Conservation (phyloP, 2,888 invertebrate species). For the Cerastis leucographa region DNA sequence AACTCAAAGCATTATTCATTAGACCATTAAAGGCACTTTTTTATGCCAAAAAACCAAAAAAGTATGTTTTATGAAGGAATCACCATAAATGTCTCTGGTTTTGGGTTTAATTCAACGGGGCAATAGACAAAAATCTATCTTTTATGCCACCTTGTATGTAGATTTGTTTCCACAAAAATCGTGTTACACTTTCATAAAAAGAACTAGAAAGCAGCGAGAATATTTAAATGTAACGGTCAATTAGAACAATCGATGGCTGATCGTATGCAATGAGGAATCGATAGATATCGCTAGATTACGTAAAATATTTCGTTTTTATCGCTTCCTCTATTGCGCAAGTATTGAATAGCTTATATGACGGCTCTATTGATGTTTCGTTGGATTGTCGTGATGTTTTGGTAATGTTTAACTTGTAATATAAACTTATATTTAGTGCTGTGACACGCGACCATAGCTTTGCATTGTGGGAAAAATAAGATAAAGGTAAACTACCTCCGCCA, state of each 20-base stretch:
- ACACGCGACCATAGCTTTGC: not conserved
- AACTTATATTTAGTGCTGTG: not conserved
- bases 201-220: slow-evolving; percentile 59
- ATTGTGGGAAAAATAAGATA: too few relatives aligned
- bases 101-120: not conserved
- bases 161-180: slow-evolving; percentile 29
- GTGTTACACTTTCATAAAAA: slow-evolving; percentile 61
- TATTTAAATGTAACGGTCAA: slow-evolving; percentile 60
- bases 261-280: slow-evolving; percentile 66
- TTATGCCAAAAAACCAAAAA: too few relatives aligned
- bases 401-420: not conserved
- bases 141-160: not conserved
- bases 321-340: slow-evolving; percentile 55
- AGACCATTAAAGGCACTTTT: too few relatives aligned
- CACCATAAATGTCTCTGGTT: not conserved
- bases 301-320: slow-evolving; percentile 53
- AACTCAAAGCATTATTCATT: too few relatives aligned
- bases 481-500: not conserved
- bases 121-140: not conserved
- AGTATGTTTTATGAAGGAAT: too few relatives aligned
- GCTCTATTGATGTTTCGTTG: not conserved
- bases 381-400: slow-evolving; percentile 2
- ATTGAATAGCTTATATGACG: not conserved
- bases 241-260: slow-evolving; percentile 63
- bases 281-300: slow-evolving; percentile 61